Evolutionary conservation across 1,140 invertebrate genomes (phyloP), one percentile per base, ranked within the genome.

Genomic region (Drosophila pectinifera): DNA sequence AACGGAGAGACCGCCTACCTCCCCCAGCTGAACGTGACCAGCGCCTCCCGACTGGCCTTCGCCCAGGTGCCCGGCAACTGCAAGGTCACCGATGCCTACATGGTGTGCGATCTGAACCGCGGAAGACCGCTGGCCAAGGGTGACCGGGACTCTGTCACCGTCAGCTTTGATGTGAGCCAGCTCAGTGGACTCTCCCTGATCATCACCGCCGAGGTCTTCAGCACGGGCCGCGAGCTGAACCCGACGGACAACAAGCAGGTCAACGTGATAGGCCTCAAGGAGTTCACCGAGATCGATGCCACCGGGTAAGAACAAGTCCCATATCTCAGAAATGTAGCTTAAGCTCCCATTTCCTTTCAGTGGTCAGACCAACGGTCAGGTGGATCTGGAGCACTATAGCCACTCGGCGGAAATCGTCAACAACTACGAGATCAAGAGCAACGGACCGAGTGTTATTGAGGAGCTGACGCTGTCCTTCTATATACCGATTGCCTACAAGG

Each of bases 1-100:
- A 51, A 65, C 0, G 93, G 91, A 2, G 93, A 94, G 55, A 88
- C 92, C 1, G 93, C 93, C 13, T 93, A 93, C 62, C 68, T 93
- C 41, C 86, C 93, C 4, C 91, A 92, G 59, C 74, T 92, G 34
- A 91, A 82, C 28, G 73, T 94, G 10, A 91, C 85, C n/a, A 92
- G 93, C 26, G 70, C 79, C 0, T 78, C 86, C 26, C 67, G 76
- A 1, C 69, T 93, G 55, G 67, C 78, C 10, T 92, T 93, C 56
- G 88, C 89, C 0, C 93, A 90, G 57, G 80, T 92, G 36, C 92
- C 93, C 3, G 75, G 89, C 13, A 86, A 91, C n/a, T 94, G 93
- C 63, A 75, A 78, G 38, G 59, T 82, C 6, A 72, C 48, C 36
- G 81, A 80, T 0, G 64, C 75, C 0, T 65, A 75, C 3, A 80